These are phyloP conservation scores for Cheilosia grossa DNA, from an alignment of 2,888 invertebrate genomes.

Conservation along the genomic window DNA sequence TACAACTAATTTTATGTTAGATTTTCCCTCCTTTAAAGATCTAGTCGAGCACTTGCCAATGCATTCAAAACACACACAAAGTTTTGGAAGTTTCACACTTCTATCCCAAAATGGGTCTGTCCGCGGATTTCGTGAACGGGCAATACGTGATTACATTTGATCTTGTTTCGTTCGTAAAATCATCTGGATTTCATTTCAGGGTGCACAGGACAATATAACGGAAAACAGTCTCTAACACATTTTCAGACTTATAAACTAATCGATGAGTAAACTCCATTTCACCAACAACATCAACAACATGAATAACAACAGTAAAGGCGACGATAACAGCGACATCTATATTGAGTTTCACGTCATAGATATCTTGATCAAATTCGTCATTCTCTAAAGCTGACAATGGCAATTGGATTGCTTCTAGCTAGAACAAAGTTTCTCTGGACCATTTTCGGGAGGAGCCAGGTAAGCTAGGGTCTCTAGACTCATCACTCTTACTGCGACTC, in stretches of 20 bases:
- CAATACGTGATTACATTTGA: too few species aligned
- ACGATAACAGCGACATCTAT: slow-evolving; percentile 48
- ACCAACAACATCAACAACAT: slow-evolving; percentile 73
- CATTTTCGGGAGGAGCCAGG: slow-evolving; percentile 84
- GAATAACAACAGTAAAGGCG: slow-evolving; percentile 63
- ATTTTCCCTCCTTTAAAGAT: too few species aligned
- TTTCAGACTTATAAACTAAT: slow-evolving; percentile 73
- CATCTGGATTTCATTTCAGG: not conserved
- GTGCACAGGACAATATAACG: slow-evolving; percentile 33
- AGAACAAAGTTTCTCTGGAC: slow-evolving; percentile 92
- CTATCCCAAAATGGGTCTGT: too few species aligned
- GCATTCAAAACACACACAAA: too few species aligned
- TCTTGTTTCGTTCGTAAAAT: too few species aligned
- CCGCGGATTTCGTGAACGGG: too few species aligned
- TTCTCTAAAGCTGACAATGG: slow-evolving; percentile 37
- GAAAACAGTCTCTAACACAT: slow-evolving; percentile 72
- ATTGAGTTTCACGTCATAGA: slow-evolving; percentile 27
- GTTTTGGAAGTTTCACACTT: too few species aligned
- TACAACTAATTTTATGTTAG: too few species aligned
- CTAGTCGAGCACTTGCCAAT: too few species aligned
- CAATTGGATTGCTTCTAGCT: slow-evolving; percentile 80
- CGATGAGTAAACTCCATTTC: slow-evolving; percentile 72
- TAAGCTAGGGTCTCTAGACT: slow-evolving; percentile 81
- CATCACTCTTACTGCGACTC: slow-evolving; percentile 77
- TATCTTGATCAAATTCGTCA: slow-evolving; percentile 41